phyloP scores from a whole-genome alignment of 2,888 invertebrate genomes.

The Leucoma salicis region DNA sequence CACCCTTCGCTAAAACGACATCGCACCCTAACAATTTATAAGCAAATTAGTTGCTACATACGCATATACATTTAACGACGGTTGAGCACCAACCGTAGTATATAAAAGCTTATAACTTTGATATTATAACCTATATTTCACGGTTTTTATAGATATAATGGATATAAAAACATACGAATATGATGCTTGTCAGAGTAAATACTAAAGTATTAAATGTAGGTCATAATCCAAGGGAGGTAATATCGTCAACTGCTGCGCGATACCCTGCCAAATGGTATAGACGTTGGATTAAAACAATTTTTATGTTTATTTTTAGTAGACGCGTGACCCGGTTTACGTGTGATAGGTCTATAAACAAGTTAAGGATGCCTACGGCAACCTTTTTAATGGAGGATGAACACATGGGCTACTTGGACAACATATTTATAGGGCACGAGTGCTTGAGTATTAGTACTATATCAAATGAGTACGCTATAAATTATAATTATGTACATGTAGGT shows the following conservation, averaged over 20 bases:
- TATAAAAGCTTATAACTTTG: conserved; percentile 19
- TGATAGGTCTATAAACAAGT: conserved; percentile 53
- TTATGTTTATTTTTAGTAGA: conserved; percentile 58
- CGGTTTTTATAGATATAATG: conserved; percentile 27
- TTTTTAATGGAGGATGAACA: conserved; percentile 51
- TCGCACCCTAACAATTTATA: conserved; percentile 54
- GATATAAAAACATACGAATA: conserved; percentile 30
- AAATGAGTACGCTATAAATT: too few species aligned
- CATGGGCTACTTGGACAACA: conserved; percentile 26
- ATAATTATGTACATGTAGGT: too few species aligned
- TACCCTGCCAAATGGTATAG: conserved; percentile 49
- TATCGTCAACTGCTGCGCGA: conserved; percentile 36
- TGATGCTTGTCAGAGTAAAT: conserved; percentile 36
- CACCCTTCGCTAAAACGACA: conserved; percentile 54
- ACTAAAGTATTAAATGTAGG: conserved; percentile 41
- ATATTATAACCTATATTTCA: conserved; percentile 6
- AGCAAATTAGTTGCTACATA: conserved; percentile 51
- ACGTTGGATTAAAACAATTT: conserved; percentile 49
- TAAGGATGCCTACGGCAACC: conserved; percentile 39
- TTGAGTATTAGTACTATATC: too few species aligned
- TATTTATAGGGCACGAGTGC: too few species aligned
- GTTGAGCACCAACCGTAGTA: conserved; percentile 32
- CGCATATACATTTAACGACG: conserved; percentile 21
- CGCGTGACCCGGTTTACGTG: conserved; percentile 50
- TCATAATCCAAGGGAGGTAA: conserved; percentile 51